Percentiles rank a stretch among this genome's conserved stretches.
These are phyloP conservation scores for Nudaria mundana DNA, from an alignment of 2,888 invertebrate genomes.

Conservation along the genomic window DNA sequence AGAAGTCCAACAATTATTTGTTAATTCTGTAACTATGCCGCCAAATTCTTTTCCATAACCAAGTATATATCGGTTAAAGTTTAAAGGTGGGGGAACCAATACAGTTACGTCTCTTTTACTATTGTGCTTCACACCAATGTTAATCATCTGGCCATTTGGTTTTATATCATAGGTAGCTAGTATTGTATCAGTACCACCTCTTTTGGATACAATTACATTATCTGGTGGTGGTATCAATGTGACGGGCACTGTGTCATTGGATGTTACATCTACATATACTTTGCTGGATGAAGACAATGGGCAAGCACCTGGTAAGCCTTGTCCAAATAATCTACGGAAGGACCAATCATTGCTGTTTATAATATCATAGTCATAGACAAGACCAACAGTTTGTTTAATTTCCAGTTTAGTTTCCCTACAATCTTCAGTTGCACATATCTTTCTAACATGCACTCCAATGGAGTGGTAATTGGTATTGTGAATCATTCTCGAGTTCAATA, in stretches of 20 bases:
- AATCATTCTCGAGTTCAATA: slow-evolving; percentile 94
- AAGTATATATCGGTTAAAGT: slow-evolving; percentile 90
- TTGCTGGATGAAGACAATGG: slow-evolving; percentile 89
- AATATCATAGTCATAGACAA: slow-evolving; percentile 91
- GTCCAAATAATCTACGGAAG: slow-evolving; percentile 91
- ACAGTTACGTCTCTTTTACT: slow-evolving; percentile 72
- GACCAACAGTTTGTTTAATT: slow-evolving; percentile 90
- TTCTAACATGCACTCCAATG: slow-evolving; percentile 91
- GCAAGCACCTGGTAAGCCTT: slow-evolving; percentile 90
- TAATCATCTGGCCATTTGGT: slow-evolving; percentile 81
- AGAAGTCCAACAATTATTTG: slow-evolving; percentile 88
- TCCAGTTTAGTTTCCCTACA: slow-evolving; percentile 86
- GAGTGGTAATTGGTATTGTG: slow-evolving; percentile 97
- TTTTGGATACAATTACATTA: slow-evolving; percentile 77
- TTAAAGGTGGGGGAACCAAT: slow-evolving; percentile 83
- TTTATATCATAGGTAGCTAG: slow-evolving; percentile 88
- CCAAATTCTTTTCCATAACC: slow-evolving; percentile 96
- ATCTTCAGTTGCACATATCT: slow-evolving; percentile 84
- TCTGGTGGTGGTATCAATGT: slow-evolving; percentile 84
- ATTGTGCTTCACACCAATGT: slow-evolving; percentile 84
- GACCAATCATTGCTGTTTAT: slow-evolving; percentile 90
- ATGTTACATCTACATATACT: slow-evolving; percentile 90
- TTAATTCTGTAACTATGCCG: slow-evolving; percentile 91
- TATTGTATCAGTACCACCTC: slow-evolving; percentile 85
- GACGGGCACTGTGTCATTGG: slow-evolving; percentile 82